phyloP scores from a whole-genome alignment of 2,888 invertebrate genomes.

The Chrysotoxum bicinctum region DNA sequence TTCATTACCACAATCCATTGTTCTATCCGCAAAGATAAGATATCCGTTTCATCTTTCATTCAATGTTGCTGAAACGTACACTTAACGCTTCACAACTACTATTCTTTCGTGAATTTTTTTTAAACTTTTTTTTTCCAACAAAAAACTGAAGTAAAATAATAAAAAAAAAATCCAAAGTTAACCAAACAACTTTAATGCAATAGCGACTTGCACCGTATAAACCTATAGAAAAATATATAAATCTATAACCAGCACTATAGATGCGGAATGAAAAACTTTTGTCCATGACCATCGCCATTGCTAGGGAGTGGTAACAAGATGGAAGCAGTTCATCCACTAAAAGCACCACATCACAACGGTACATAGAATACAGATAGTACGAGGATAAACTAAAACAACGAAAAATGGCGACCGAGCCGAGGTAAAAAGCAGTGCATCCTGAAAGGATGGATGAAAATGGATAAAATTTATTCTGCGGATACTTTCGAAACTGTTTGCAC shows the following conservation, averaged over 20 bases:
- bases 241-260: constrained; percentile 22
- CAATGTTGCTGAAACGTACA: constrained; percentile 34
- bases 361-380: neutral
- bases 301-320: constrained; percentile 28
- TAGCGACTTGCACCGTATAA: constrained; percentile 28
- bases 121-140: constrained; percentile 38
- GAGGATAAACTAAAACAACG: constrained; percentile 44
- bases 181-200: constrained; percentile 59
- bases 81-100: constrained; percentile 53
- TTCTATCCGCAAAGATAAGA: constrained; percentile 41
- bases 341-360: constrained; percentile 54
- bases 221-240: constrained; percentile 3
- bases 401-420: constrained; percentile 42
- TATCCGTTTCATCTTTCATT: constrained; percentile 53
- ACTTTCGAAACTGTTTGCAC: constrained; percentile 69
- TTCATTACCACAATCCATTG: constrained; percentile 46
- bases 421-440: constrained; percentile 39
- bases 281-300: constrained; percentile 53
- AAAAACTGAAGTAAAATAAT: neutral
- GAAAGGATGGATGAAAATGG: constrained; percentile 64
- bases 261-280: constrained; percentile 62
- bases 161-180: constrained; percentile 45
- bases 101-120: constrained; percentile 17
- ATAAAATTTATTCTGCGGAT: constrained; percentile 69
- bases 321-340: constrained; percentile 64